Percentiles rank a stretch among this genome's conserved stretches.
These are phyloP conservation scores for Odontesthes bonariensis DNA, from an alignment of 2,113 vertebrate genomes.

Conservation along the genomic window DNA sequence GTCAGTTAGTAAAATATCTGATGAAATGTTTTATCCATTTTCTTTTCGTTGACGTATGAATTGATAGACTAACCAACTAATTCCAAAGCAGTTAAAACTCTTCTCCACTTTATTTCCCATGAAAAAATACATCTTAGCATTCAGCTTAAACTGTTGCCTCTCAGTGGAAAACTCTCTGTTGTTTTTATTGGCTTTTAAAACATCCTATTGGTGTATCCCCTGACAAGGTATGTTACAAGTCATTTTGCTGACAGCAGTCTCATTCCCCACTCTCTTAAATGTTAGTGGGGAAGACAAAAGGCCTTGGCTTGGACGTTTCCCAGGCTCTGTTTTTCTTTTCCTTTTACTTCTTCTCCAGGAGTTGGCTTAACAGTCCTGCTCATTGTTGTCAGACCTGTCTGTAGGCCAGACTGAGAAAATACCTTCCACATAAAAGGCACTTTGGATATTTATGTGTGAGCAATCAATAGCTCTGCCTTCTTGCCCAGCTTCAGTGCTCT, in stretches of 20 bases:
- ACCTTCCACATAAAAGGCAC: constrained; percentile 72
- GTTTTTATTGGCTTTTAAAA: constrained; percentile 54
- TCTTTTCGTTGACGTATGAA: background rate
- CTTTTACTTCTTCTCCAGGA: constrained; percentile 66
- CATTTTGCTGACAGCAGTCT: constrained; percentile 76
- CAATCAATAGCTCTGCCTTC: constrained; percentile 49
- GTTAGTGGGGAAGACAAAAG: constrained; percentile 71
- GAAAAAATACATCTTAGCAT: constrained; percentile 23
- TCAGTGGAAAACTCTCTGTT: constrained; percentile 44
- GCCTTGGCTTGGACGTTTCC: constrained; percentile 68
- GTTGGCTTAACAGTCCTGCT: constrained; percentile 76
- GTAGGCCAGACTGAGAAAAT: constrained; percentile 73
- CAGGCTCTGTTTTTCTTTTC: constrained; percentile 69
- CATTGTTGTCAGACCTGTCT: constrained; percentile 79
- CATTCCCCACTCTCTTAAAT: constrained; percentile 70
- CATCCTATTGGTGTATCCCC: constrained; percentile 50
- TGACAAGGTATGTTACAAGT: constrained; percentile 78
- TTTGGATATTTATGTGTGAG: constrained; percentile 49
- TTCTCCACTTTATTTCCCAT: background rate
- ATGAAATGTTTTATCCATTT: background rate
- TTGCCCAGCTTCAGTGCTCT: constrained; percentile 37
- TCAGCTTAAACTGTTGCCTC: constrained; percentile 7
- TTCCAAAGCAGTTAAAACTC: background rate
- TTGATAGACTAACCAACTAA: background rate
- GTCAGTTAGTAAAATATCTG: background rate